A percentile compares a stretch with the other conserved stretches of the same genome.
These are phyloP conservation scores for Philypnodon macrostomus DNA, from an alignment of 2,797 vertebrate species.

Conservation along the genomic window DNA sequence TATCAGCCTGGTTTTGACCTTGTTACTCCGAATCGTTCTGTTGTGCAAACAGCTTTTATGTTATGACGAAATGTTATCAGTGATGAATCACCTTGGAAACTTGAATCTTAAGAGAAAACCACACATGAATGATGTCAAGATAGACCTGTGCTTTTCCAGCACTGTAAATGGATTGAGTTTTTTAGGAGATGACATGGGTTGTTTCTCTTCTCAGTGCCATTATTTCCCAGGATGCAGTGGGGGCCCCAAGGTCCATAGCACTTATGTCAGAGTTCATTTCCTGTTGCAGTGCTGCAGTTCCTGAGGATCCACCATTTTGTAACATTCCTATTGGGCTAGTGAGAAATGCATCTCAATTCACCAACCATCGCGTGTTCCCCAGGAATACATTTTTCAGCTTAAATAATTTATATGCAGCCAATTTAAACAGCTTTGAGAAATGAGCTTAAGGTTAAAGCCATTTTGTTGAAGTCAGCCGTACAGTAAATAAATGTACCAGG, in stretches of 20 bases:
- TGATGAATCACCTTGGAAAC: slow-evolving; percentile 39
- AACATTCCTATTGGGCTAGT: slow-evolving; percentile 36
- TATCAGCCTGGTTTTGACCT: slow-evolving; percentile 42
- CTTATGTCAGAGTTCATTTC: slow-evolving; percentile 78
- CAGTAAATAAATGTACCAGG: slow-evolving; percentile 8
- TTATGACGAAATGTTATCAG: slow-evolving; percentile 31
- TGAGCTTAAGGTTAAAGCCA: slow-evolving; percentile 4
- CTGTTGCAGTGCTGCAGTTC: slow-evolving; percentile 64
- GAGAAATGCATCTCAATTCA: slow-evolving; percentile 28
- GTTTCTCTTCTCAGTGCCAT: slow-evolving; percentile 63
- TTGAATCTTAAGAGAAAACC: slow-evolving; percentile 22
- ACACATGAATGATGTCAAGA: slow-evolving; percentile 14
- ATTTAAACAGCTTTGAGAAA: slow-evolving; percentile 1
- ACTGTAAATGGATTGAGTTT: slow-evolving; percentile 42
- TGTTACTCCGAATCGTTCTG: slow-evolving; percentile 41
- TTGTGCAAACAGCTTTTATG: slow-evolving; percentile 43
- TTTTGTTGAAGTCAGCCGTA: neutral
- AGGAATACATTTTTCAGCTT: slow-evolving; percentile 3
- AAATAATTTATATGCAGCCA: neutral
- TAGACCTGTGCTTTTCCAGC: slow-evolving; percentile 30
- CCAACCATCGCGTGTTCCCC: slow-evolving; percentile 3
- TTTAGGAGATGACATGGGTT: slow-evolving; percentile 44
- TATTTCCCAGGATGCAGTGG: slow-evolving; percentile 73
- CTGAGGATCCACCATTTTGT: slow-evolving; percentile 73
- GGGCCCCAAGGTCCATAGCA: slow-evolving; percentile 68